Base-by-base conservation (phyloP, 2,113 vertebrate genomes). In the Boleophthalmus pectinirostris region DNA sequence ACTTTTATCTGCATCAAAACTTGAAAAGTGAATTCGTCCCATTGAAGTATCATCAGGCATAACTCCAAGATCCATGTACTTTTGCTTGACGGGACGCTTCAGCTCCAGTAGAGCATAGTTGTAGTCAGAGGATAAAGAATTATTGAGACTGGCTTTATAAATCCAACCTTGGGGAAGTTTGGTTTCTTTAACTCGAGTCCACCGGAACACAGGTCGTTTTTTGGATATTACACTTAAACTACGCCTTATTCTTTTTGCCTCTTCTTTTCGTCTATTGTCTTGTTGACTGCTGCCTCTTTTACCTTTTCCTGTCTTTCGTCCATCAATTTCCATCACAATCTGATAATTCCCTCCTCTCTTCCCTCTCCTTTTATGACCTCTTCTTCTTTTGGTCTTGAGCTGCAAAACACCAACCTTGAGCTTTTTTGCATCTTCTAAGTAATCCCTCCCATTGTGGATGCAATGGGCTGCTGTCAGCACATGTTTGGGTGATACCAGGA, bases 391-490 rank as follows among this genome's bases (percentile, higher is more conserved):
- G 7, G 83, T 90, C 73, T 93, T 94, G 0, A 92, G 85, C 83
- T 93, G 97, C 82, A 99, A 75, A 80, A 96, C 18, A 2, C 97
- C 97, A 3, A 98, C 96, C 68, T 92, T 90, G 3, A 98, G 88
- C 11, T 79, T 94, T 35, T 83, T 93, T 71, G 90, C 89, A 20
- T 93, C 91, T 70, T 91, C 92, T 0, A 97, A 75, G 14, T 98
- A 99, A 77, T 94, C 94, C 20, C 66, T 92, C 4, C 97, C 96
- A 0, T 97, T 80, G 1, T 99, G 97, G 46, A 99, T 80, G 18
- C 97, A 99, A 82, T 95, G 96, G 33, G 97, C 97, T 0, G 97
- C 96, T 0, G 97, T 99, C 1, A 99, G 88, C 13, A 96, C 96
- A 0, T 99, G 96, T 35, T 70, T 94, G 0, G 93, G 94, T 11